Evolutionary conservation across 2,797 vertebrate genomes (phyloP).

Genomic region (Premnoplex brunnescens): DNA sequence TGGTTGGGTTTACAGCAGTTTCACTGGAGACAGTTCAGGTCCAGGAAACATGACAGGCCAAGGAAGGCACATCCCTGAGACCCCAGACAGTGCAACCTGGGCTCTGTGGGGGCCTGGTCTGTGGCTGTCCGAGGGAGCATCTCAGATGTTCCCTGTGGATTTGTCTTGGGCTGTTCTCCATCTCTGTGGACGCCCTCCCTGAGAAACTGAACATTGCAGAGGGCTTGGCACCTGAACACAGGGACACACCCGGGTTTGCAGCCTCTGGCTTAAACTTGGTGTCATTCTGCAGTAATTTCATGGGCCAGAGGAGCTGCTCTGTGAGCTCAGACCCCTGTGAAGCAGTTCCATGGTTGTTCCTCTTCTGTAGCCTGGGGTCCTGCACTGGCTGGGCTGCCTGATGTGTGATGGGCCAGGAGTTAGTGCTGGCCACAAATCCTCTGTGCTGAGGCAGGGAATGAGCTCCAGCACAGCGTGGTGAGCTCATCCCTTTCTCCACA

Average conservation of each 20-base stretch:
- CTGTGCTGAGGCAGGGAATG: background rate
- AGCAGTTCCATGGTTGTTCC: background rate
- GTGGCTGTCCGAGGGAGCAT: background rate
- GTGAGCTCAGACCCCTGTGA: background rate
- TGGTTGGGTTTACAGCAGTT: background rate
- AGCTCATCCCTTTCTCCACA: background rate
- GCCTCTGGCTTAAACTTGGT: background rate
- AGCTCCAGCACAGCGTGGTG: background rate
- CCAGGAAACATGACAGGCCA: background rate
- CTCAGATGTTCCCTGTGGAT: background rate
- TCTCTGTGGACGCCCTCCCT: background rate
- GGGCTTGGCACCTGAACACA: background rate
- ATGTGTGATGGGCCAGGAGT: background rate
- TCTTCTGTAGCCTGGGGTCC: background rate
- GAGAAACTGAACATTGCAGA: background rate
- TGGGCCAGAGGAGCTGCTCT: background rate
- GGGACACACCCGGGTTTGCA: background rate
- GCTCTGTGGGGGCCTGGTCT: background rate
- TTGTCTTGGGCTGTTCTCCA: background rate
- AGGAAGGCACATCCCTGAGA: background rate
- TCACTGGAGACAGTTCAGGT: background rate
- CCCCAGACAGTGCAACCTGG: background rate
- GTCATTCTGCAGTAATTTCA: background rate
- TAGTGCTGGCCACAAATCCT: accelerated
- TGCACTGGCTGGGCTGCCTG: background rate